Evolutionary conservation across 30 jellyfish, hydroid and myxozoan genomes (phyloP).

Genomic region (Chrysaora quinquecirrha): DNA sequence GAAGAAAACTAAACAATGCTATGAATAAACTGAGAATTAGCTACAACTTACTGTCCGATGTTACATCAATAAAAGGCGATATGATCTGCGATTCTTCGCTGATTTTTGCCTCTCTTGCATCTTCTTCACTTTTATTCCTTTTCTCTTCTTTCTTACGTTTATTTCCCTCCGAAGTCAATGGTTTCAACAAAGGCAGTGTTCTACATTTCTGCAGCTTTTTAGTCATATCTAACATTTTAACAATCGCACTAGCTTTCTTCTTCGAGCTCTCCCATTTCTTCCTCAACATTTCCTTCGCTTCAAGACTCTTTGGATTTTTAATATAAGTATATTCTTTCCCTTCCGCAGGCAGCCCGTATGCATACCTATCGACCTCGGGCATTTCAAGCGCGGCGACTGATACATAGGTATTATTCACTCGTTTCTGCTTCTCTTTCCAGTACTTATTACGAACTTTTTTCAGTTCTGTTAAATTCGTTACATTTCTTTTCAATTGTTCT

Average conservation of each 20-base stretch:
- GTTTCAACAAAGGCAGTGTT: constrained; percentile 58
- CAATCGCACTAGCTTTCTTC: constrained; percentile 50
- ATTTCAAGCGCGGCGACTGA: constrained; percentile 70
- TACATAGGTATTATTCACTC: constrained; percentile 55
- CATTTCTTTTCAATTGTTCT: constrained; percentile 10
- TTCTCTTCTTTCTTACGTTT: neutral
- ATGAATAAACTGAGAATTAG: too few relatives aligned
- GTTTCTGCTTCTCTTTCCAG: constrained; percentile 60
- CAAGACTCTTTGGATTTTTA: neutral
- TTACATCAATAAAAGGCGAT: neutral
- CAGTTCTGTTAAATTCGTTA: constrained; percentile 39
- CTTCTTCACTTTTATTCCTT: neutral
- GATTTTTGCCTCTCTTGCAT: neutral
- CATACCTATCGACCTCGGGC: constrained; percentile 76
- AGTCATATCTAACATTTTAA: constrained; percentile 29
- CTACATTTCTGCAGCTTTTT: constrained; percentile 28
- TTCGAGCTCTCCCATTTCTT: constrained; percentile 54
- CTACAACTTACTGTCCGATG: too few relatives aligned
- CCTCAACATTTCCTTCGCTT: constrained; percentile 16
- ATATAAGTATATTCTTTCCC: constrained; percentile 65
- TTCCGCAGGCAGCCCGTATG: constrained; percentile 74
- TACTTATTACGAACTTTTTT: constrained; percentile 43
- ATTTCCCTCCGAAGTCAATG: constrained; percentile 33
- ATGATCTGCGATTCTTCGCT: neutral
- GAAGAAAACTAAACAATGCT: too few relatives aligned